These are phyloP conservation scores for Odontomachus brunneus DNA, from an alignment of 1,140 invertebrate species.

Conservation along the genomic window DNA sequence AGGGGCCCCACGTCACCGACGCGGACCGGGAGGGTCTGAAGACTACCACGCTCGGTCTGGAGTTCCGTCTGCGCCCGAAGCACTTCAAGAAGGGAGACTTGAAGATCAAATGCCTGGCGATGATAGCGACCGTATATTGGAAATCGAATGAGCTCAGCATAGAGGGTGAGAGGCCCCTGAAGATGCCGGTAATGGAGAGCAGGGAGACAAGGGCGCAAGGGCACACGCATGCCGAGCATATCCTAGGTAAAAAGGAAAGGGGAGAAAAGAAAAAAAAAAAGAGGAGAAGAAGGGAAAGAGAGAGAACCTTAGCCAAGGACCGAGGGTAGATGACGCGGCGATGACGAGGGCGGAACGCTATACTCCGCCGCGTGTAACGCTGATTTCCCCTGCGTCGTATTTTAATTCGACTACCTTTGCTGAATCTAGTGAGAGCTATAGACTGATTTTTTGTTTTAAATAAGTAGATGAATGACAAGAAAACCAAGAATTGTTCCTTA, in stretches of 20 bases:
- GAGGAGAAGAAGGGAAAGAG: constrained; percentile 17
- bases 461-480: neutral
- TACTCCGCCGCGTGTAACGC: constrained; percentile 1
- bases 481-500: neutral
- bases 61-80: constrained; percentile 88
- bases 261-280: constrained; percentile 13
- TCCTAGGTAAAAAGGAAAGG: constrained; percentile 78
- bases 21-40: constrained; percentile 87
- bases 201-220: constrained; percentile 85
- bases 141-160: constrained; percentile 91
- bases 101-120: constrained; percentile 91
- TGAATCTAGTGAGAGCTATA: neutral
- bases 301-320: constrained; percentile 10
- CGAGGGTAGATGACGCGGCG: constrained; percentile 18
- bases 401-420: constrained; percentile 1
- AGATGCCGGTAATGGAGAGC: constrained; percentile 88
- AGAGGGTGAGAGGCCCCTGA: constrained; percentile 88
- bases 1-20: constrained; percentile 85
- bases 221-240: constrained; percentile 84
- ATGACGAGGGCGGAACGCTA: constrained; percentile 6
- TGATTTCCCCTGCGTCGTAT: constrained; percentile 29
- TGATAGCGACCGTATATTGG: constrained; percentile 90
- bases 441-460: neutral
- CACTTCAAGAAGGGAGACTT: constrained; percentile 90
- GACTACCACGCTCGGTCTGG: constrained; percentile 88